A percentile compares a stretch with the other conserved stretches of the same genome.
Evolutionary conservation across 2,888 invertebrate genomes (phyloP).

Genomic region (Hirtodrosophila cameraria): DNA sequence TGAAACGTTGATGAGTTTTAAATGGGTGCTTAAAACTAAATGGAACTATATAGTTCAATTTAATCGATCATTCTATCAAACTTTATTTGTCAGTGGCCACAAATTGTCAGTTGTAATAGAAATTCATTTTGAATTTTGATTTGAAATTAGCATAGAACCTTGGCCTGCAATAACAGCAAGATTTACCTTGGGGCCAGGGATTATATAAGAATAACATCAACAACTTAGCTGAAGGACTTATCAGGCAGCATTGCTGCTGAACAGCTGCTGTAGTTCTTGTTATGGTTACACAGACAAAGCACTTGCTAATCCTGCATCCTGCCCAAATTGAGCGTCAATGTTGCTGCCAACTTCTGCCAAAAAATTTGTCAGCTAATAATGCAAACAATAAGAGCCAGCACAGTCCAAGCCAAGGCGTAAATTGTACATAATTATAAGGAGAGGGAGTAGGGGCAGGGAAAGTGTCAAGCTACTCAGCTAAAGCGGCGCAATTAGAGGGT

Average conservation of each 20-base stretch:
- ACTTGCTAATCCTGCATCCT: slow-evolving; percentile 58
- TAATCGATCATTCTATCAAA: not conserved
- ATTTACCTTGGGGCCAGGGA: slow-evolving; percentile 28
- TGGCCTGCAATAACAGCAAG: slow-evolving; percentile 70
- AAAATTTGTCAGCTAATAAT: slow-evolving; percentile 74
- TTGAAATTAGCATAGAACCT: slow-evolving; percentile 21
- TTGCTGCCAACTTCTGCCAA: slow-evolving; percentile 31
- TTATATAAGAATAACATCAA: slow-evolving; percentile 59
- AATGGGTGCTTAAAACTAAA: not conserved
- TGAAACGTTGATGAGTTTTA: not conserved
- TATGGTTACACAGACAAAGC: slow-evolving; percentile 56
- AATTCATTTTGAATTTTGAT: too few species aligned
- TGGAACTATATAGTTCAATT: not conserved
- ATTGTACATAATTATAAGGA: slow-evolving; percentile 67
- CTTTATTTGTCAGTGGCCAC: not conserved
- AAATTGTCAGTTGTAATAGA: too few species aligned
- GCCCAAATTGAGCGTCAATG: slow-evolving; percentile 9
- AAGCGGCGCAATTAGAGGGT: slow-evolving; percentile 81
- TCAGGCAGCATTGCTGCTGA: slow-evolving; percentile 42
- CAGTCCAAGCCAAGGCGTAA: slow-evolving; percentile 49
- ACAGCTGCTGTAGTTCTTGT: slow-evolving; percentile 35
- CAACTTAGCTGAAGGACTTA: slow-evolving; percentile 57
- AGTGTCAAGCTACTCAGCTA: slow-evolving; percentile 40
- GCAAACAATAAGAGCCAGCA: slow-evolving; percentile 61
- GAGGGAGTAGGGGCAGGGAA: not conserved